Evolutionary conservation across 2,113 vertebrate species (phyloP).

Genomic region (Zosterops hypoxanthus): DNA sequence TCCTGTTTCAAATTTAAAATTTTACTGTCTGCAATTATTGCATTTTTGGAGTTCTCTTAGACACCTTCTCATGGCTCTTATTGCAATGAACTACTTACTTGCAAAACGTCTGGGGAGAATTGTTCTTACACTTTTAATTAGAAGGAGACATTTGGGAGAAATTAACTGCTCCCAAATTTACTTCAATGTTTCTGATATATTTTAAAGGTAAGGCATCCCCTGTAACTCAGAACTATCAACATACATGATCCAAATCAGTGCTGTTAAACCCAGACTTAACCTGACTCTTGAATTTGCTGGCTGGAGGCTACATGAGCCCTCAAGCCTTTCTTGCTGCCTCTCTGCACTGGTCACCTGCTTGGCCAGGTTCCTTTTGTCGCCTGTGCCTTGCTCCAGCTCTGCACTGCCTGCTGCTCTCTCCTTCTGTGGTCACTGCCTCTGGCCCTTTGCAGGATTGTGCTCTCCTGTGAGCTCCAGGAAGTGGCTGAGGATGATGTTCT

Average conservation of each 20-base stretch:
- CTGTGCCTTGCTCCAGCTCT: background rate
- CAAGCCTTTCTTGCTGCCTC: background rate
- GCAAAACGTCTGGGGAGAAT: background rate
- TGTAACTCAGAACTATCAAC: background rate
- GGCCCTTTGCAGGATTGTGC: background rate
- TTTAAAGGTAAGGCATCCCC: background rate
- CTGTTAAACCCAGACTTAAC: background rate
- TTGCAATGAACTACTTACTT: background rate
- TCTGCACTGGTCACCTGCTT: background rate
- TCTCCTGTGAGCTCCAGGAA: background rate
- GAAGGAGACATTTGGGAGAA: background rate
- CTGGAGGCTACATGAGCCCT: background rate
- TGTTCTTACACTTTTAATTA: background rate
- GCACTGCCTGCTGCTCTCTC: accelerated
- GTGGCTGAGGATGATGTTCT: background rate
- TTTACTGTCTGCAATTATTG: background rate
- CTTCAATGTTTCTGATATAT: background rate
- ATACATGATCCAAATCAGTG: background rate
- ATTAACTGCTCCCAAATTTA: background rate
- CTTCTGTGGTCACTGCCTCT: background rate
- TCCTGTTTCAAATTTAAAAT: background rate
- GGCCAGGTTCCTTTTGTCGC: background rate
- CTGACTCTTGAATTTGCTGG: background rate
- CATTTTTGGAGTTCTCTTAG: background rate
- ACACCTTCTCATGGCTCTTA: background rate